phyloP scores from a whole-genome alignment of 2,888 invertebrate species.

The Macaria liturata region DNA sequence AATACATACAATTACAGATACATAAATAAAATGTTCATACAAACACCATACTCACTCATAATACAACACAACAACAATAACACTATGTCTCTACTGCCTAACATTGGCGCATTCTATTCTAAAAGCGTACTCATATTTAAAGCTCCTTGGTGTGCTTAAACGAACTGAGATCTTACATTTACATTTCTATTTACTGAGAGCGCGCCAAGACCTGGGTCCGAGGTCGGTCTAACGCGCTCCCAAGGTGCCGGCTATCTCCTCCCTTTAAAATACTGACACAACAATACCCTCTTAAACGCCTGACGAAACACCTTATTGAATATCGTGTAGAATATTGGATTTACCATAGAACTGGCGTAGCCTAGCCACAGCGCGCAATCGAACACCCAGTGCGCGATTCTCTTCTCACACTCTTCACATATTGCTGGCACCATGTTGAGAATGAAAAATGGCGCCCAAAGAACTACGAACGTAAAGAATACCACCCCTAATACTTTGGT shows the following conservation, averaged over 20 bases:
- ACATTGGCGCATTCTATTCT: constrained; percentile 40
- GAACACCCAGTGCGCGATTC: constrained; percentile 90
- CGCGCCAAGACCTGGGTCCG: constrained; percentile 72
- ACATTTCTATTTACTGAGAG: constrained; percentile 77
- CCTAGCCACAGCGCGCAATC: constrained; percentile 96
- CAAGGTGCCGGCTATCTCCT: constrained; percentile 79
- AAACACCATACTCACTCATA: neutral
- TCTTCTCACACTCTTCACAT: constrained; percentile 90
- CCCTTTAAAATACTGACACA: constrained; percentile 87
- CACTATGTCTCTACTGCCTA: constrained; percentile 18
- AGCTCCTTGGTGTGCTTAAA: constrained; percentile 61
- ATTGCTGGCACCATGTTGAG: constrained; percentile 93
- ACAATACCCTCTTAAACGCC: constrained; percentile 93
- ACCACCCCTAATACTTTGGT: constrained; percentile 97
- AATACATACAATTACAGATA: no score
- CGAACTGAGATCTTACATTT: constrained; percentile 72
- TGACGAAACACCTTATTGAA: constrained; percentile 97
- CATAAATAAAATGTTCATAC: no score
- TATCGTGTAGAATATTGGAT: constrained; percentile 97
- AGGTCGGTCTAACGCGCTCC: constrained; percentile 77
- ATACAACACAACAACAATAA: neutral
- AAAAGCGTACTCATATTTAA: constrained; percentile 51
- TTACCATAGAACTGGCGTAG: constrained; percentile 96
- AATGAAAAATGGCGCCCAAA: constrained; percentile 98
- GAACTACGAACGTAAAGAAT: constrained; percentile 96